phyloP scores from a whole-genome alignment of 2,888 invertebrate species.

The Lordiphosa fenestrarum region DNA sequence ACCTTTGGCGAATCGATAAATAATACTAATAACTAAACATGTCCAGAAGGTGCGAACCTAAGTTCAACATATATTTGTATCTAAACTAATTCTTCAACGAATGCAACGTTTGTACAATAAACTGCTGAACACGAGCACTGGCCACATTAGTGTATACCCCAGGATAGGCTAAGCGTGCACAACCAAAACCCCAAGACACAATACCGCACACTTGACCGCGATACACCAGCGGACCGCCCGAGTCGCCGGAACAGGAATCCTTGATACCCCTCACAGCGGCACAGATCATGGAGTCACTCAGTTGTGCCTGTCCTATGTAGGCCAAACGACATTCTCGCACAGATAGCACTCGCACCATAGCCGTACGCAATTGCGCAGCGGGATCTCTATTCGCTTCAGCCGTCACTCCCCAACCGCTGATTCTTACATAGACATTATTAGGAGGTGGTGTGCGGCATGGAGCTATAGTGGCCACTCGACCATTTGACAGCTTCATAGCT shows the following conservation, averaged over 20 bases:
- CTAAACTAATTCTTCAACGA: conserved; percentile 7
- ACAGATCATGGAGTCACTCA: conserved; percentile 77
- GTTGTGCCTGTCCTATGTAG: conserved; percentile 47
- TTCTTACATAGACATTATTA: conserved; percentile 53
- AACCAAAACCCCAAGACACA: conserved; percentile 83
- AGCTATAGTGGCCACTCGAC: conserved; percentile 53
- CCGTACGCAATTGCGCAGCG: conserved; percentile 65
- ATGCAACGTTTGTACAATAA: conserved; percentile 50
- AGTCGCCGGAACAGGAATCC: conserved; percentile 78
- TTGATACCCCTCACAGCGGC: conserved; percentile 63
- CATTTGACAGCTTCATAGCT: conserved; percentile 13
- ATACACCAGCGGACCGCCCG: conserved; percentile 77
- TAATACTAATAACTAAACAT: no score
- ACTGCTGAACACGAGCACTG: conserved; percentile 52
- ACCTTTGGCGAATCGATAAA: no score
- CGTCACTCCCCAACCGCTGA: conserved; percentile 76
- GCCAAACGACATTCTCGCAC: conserved; percentile 48
- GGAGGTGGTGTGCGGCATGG: conserved; percentile 46
- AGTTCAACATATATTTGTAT: background rate
- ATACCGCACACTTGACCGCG: conserved; percentile 82
- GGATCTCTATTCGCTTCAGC: conserved; percentile 49
- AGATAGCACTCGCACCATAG: conserved; percentile 57
- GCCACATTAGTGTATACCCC: conserved; percentile 73
- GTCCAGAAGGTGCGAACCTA: no score
- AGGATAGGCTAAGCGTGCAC: conserved; percentile 64